Percentiles rank a stretch among this genome's conserved stretches.
phyloP scores from a whole-genome alignment of 2,888 invertebrate genomes.

The Ariolimax columbianus region DNA sequence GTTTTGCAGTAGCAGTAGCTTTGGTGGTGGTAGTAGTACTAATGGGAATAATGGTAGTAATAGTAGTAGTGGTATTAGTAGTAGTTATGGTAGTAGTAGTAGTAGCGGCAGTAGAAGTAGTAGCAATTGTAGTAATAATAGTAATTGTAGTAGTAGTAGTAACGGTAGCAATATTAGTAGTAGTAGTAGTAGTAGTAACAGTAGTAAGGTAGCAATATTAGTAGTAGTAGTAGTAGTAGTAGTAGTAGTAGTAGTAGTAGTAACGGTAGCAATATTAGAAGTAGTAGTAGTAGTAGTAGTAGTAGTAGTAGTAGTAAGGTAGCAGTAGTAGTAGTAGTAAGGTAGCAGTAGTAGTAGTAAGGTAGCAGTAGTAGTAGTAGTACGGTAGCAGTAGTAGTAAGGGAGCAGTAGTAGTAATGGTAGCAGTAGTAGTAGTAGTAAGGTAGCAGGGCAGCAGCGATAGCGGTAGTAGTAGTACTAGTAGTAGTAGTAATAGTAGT shows the following conservation, averaged over 20 bases:
- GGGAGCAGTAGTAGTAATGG: neutral
- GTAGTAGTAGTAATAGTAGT: neutral
- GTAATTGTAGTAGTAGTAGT: neutral
- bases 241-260: neutral
- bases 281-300: neutral
- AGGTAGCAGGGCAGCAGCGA: neutral
- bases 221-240: neutral
- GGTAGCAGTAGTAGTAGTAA: neutral
- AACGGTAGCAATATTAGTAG: neutral
- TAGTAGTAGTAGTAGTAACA: constrained; percentile 7
- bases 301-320: neutral
- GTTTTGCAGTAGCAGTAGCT: too few relatives aligned
- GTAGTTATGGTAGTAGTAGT: neutral
- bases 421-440: neutral
- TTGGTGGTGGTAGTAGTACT: too few relatives aligned
- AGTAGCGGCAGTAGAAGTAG: neutral
- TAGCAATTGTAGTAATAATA: neutral
- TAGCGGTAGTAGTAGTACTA: neutral
- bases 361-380: neutral
- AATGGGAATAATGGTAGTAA: neutral
- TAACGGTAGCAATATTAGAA: neutral
- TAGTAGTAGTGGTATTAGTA: neutral
- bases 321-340: neutral
- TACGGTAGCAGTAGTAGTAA: neutral
- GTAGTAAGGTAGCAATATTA: too few relatives aligned